Evolutionary conservation across 2,888 invertebrate species (phyloP).

Genomic region (Lasioglossum villosulum): DNA sequence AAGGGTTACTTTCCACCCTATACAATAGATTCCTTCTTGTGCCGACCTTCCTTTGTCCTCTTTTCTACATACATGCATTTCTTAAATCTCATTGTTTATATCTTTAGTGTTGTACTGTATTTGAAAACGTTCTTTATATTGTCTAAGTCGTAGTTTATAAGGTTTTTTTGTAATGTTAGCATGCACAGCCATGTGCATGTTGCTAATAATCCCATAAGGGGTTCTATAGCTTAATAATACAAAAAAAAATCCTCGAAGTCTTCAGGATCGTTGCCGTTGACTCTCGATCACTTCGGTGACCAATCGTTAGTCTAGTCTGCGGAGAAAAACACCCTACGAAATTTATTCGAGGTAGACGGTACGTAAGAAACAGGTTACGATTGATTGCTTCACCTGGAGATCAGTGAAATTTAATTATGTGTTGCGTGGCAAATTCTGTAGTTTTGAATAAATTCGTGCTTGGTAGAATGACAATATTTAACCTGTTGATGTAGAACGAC

Average conservation of each 20-base stretch:
- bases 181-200: no score
- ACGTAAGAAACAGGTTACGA: neutral
- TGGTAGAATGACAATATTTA: neutral
- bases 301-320: neutral
- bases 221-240: no score
- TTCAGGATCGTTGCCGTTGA: neutral
- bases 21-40: no score
- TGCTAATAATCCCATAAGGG: no score
- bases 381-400: neutral
- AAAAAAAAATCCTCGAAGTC: neutral
- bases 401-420: neutral
- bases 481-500: neutral
- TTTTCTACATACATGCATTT: no score
- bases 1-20: no score
- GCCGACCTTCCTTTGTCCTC: no score
- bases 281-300: neutral
- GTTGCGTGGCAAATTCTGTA: neutral
- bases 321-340: neutral
- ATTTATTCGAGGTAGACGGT: neutral
- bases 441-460: neutral
- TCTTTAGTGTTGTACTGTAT: no score
- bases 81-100: no score
- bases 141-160: no score
- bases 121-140: no score
- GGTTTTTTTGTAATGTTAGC: no score